Evolutionary conservation across 2,797 vertebrate genomes (phyloP), one percentile per base, ranked within the genome.

Genomic region (Notoglanidium macrostoma): DNA sequence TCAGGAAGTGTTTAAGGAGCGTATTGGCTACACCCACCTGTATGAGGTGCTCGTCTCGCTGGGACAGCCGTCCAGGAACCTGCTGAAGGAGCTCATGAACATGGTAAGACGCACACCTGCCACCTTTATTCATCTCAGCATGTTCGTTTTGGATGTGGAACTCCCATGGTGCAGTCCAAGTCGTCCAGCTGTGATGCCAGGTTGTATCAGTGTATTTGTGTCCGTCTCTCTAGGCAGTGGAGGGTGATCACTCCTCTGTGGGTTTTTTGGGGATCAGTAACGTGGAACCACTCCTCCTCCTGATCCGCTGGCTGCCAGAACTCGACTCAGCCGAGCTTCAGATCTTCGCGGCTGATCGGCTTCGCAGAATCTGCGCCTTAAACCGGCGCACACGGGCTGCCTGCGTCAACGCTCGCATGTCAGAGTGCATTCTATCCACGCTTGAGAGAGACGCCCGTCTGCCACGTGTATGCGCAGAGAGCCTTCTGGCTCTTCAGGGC

Each of bases 61-160:
- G 46, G 98, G 98, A 83, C 98, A 98, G 32, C 98, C 98, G 0
- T 96, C 98, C 26, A 91, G 95, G 65, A 96, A 96, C 68, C 94
- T 99, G 65, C 96, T 99, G 90, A 97, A 98, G 94, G 98, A 99
- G 92, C 96, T 99, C 88, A 98, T 99, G 97, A 99, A 99, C 93
- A 99, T 99, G 98, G 98, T 99, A 90, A 97, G 95, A 82, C 14
- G 2, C 40, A 49, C 40, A 29, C 57, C 57, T 26, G 23, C 21
- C 1, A n/a, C 7, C 1, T 61, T 63, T 81, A 19, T 79, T 79
- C n/a, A 19, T 32, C 15, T 19, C n/a, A 55, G 72, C 23, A 6
- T 49, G 23, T 46, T 23, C 4, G 40, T 2, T 70, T 70, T 44
- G 2, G 3, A 9, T 19, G 67, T 35, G 15, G 29, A 32, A n/a